phyloP scores from a whole-genome alignment of 2,797 vertebrate genomes.

The Gadopsis marmoratus region DNA sequence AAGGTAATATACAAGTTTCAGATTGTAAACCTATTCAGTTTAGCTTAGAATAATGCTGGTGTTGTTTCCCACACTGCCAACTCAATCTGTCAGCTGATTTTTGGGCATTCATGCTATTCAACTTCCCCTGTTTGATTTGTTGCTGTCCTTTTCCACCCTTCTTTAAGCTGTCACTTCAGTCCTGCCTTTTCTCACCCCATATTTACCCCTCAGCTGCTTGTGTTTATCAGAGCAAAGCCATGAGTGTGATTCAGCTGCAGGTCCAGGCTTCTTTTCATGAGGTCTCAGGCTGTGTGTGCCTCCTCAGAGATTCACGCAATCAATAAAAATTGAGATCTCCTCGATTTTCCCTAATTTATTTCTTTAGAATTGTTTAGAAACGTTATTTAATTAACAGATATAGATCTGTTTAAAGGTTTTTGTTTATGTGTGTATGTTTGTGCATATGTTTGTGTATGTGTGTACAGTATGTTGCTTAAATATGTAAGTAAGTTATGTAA shows the following conservation, averaged over 20 bases:
- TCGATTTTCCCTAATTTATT: not conserved
- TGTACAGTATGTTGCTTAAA: not conserved
- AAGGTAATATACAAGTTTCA: not conserved
- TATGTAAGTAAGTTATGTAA: not conserved
- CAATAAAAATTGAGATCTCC: too few species aligned
- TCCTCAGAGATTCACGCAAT: too few species aligned
- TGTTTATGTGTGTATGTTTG: not conserved
- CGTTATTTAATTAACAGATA: not conserved
- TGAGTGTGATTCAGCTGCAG: not conserved
- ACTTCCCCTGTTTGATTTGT: not conserved
- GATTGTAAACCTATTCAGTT: not conserved
- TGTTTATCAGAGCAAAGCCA: not conserved
- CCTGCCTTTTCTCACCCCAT: not conserved
- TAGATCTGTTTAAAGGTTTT: not conserved
- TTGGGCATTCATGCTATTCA: not conserved
- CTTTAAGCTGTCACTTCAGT: slow-evolving; percentile 3
- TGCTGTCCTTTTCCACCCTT: not conserved
- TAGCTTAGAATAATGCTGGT: not conserved
- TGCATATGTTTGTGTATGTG: not conserved
- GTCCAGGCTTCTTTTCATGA: not conserved
- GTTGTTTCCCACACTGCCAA: not conserved
- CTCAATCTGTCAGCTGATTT: not conserved
- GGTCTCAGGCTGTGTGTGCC: not conserved
- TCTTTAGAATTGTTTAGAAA: not conserved
- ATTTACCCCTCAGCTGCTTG: not conserved